Base-by-base conservation (phyloP, 2,797 vertebrate genomes). In the Hydrolagus colliei region DNA sequence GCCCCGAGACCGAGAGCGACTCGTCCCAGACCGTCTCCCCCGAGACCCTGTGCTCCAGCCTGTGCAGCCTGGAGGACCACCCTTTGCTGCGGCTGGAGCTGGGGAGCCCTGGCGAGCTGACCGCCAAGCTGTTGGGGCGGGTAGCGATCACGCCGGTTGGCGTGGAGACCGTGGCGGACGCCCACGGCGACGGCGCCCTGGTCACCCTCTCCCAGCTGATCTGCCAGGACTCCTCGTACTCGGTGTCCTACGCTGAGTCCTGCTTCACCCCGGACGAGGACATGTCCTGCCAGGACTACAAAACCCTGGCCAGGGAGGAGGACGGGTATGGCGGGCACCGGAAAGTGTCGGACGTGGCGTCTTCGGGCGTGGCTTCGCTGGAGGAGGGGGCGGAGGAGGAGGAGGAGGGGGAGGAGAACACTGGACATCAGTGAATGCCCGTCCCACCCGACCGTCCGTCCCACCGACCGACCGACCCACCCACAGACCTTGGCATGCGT, bases 51-150 rank as follows among this genome's bases (percentile, higher is more conserved):
- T 97, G 96, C 92, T 99, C 98, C 90, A 98, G 97, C 90, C 94
- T 98, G 74, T 98, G 95, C 94, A 99, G 98, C 91, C 91, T 99
- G 90, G 97, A 99, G 22, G 96, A 96, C 20, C 95, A 96, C 90
- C 93, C 96, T 0, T 90, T 96, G 41, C 91, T 96, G 85, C 93
- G 93, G 52, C 20, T 84, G 1, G 93, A 94, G 90, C 92, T 97
- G 91, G 93, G 95, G 61, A 94, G 93, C 86, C 95, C 94, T 0
- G 93, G 96, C 0, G 96, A 96, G 89, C 94, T 98, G 86, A 94
- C 96, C 22, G 94, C 96, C 86, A 97, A 97, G 93, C 95, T 98
- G 91, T 93, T 98, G 90, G 93, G 95, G 18, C 79, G 71, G 79
- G 71, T 84, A 1, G 79, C 18, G 7, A 35, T 71, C 63, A 20